Evolutionary conservation across 2,113 vertebrate genomes (phyloP).

Genomic region (Aegotheles bennettii): DNA sequence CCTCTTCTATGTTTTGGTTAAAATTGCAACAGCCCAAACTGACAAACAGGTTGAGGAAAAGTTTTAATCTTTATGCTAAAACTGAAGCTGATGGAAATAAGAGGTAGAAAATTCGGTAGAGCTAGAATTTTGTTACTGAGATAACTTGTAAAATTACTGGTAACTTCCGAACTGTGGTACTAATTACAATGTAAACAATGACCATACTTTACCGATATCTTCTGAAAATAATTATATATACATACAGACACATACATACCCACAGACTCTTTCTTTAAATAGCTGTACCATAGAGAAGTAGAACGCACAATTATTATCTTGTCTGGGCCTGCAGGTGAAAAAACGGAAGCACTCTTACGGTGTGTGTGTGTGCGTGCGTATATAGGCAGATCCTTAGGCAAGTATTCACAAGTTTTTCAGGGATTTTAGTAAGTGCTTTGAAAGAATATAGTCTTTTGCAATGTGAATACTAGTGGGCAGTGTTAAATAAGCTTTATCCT

Average conservation of each 20-base stretch:
- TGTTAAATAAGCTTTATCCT: neutral
- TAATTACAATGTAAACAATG: neutral
- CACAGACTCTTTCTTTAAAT: neutral
- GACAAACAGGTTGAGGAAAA: neutral
- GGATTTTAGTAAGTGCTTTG: neutral
- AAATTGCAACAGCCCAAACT: neutral
- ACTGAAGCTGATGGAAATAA: neutral
- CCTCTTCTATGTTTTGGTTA: neutral
- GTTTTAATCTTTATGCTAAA: neutral
- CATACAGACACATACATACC: neutral
- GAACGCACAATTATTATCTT: neutral
- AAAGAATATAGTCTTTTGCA: neutral
- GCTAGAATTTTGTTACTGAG: neutral
- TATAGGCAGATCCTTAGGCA: neutral
- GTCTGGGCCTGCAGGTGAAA: neutral
- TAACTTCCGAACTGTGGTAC: neutral
- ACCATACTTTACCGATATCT: neutral
- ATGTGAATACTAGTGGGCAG: neutral
- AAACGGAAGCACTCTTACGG: neutral
- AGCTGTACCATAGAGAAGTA: neutral
- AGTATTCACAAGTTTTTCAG: neutral
- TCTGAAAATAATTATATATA: neutral
- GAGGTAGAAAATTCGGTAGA: neutral
- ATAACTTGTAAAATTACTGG: neutral
- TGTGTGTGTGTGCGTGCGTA: neutral